phyloP scores from a whole-genome alignment of 1,140 invertebrate species.

The Brachionus rubens region DNA sequence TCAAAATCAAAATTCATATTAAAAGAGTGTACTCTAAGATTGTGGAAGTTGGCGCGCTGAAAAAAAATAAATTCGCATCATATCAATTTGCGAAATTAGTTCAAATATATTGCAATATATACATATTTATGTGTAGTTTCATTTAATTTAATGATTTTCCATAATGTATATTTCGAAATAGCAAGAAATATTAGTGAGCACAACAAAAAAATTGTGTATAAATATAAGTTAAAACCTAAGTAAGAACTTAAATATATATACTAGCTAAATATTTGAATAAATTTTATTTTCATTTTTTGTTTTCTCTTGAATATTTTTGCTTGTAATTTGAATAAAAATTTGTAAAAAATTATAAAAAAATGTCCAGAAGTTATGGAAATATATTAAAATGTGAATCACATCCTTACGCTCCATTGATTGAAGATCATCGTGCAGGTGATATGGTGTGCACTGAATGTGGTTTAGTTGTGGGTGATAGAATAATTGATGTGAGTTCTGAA shows the following conservation, averaged over 20 bases:
- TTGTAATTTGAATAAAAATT: not conserved
- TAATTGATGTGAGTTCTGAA: slow-evolving; percentile 99
- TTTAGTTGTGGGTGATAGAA: slow-evolving; percentile 93
- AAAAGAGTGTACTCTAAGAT: too few species aligned
- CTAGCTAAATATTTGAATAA: slow-evolving; percentile 32
- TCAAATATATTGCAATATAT: too few species aligned
- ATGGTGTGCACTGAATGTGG: slow-evolving; percentile 98
- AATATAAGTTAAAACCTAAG: slow-evolving; percentile 13
- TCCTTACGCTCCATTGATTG: slow-evolving; percentile 89
- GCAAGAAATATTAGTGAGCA: too few species aligned
- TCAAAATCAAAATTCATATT: too few species aligned
- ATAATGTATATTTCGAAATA: too few species aligned
- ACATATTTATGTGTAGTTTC: too few species aligned
- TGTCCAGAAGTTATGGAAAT: slow-evolving; percentile 20
- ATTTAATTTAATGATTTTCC: too few species aligned
- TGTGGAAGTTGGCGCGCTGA: too few species aligned
- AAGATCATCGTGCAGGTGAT: slow-evolving; percentile 97
- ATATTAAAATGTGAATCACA: slow-evolving; percentile 63
- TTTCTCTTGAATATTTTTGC: not conserved
- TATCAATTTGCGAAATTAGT: too few species aligned
- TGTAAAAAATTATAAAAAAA: not conserved
- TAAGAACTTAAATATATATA: not conserved
- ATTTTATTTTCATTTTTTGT: not conserved
- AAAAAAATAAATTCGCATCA: too few species aligned
- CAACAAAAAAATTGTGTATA: slow-evolving; percentile 6